Evolutionary conservation across 2,797 vertebrate species (phyloP).

Genomic region (Holocentrus rufus): DNA sequence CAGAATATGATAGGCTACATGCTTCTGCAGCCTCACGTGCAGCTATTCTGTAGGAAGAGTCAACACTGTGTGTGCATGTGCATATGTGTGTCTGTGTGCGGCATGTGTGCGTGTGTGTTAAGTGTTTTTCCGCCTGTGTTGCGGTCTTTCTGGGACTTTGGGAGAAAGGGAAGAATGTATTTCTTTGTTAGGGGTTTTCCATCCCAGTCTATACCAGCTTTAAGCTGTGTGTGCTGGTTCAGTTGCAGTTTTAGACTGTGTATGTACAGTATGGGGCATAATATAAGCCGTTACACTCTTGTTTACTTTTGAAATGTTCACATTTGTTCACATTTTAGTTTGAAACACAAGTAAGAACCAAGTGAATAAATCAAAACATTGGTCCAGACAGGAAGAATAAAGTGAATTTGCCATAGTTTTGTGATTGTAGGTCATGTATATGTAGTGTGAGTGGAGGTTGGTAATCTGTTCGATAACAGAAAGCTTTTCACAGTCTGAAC

Average conservation of each 20-base stretch:
- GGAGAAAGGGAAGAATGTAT: constrained; percentile 34
- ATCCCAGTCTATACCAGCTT: constrained; percentile 9
- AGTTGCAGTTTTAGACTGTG: neutral
- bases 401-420: neutral
- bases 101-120: constrained; percentile 8
- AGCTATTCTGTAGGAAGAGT: constrained; percentile 14
- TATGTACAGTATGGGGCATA: no score
- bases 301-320: constrained; percentile 5
- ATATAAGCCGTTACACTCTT: neutral
- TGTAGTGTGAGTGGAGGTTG: neutral
- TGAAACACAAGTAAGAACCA: neutral
- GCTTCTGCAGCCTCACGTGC: constrained; percentile 35
- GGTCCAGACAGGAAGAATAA: neutral
- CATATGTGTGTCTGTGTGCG: constrained; percentile 8
- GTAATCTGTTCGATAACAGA: neutral
- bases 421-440: neutral
- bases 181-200: constrained; percentile 28
- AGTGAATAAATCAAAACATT: neutral
- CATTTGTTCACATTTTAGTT: neutral
- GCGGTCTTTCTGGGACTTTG: constrained; percentile 21
- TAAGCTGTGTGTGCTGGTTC: constrained; percentile 1
- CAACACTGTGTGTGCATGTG: constrained; percentile 1
- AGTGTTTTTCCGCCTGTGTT: constrained; percentile 47
- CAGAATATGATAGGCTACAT: constrained; percentile 4
- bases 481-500: neutral